Evolutionary conservation across 2,113 vertebrate species (phyloP), one percentile per base, ranked within the genome.

Genomic region (Lophochroa leadbeateri): DNA sequence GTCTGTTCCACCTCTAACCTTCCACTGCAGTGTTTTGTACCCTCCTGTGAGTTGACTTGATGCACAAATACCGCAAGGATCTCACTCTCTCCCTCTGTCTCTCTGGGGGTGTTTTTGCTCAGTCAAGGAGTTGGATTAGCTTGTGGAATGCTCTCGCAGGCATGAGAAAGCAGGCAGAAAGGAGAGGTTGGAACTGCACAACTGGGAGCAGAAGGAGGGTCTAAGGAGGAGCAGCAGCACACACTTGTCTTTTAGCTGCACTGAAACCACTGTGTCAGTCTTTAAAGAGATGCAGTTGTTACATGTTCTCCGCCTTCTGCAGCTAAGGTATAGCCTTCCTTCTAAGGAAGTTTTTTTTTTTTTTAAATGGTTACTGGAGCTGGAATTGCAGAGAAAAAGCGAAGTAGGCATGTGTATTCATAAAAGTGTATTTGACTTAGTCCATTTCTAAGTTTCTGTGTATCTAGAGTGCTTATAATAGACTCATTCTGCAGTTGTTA

Each of bases 111-210:
- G 44, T 2, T 61, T 37, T 67, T 6, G 11, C 41, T 37, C 0
- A 2, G 5, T 25, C 2, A 2, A 6, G 81, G 37, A 2, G 29
- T 33, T 64, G 39, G 23, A 10, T 91, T 71, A 93, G 78, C 28
- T 19, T 0, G 0, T 39, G 82, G 39, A 24, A 5, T 25, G 64
- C 10, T 43, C 11, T 53, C 20, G 4, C 15, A 13, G 43, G 43
- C 11, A 1, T 14, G 49, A 37, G 60, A 55, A 52, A 20, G 18
- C 12, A 57, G 49, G 43, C 47, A 39, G 82, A 50, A 33, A 43
- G 67, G 57, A 27, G 49, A 23, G 16, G 37, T 50, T 67, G 80
- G n/a, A 20, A 6, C 68, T 53, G 6, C 24, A 21, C 17, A 1
- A 9, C 12, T 61, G 65, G 29, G 65, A 47, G 52, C 63, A 63